Conservation (phyloP, 2,797 vertebrate species). For the Serranus cabrilla region DNA sequence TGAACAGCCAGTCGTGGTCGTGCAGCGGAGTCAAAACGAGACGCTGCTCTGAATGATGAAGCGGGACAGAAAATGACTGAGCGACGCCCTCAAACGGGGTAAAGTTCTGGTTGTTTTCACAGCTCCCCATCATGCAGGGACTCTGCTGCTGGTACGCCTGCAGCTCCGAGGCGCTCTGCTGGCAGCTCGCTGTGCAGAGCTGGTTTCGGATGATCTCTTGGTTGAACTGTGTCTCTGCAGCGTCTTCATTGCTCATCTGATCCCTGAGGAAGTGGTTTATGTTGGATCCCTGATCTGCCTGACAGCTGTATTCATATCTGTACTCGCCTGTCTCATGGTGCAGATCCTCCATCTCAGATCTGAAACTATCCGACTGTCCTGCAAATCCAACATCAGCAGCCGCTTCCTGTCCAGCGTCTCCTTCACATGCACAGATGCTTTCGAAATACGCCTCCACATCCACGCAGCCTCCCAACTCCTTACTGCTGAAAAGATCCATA, state of each 20-base stretch:
- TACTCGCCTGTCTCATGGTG: slow-evolving; percentile 15
- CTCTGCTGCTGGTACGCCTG: slow-evolving; percentile 35
- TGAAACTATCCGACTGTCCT: slow-evolving; percentile 39
- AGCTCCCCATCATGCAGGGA: slow-evolving; percentile 45
- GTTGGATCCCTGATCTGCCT: slow-evolving; percentile 29
- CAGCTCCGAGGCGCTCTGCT: slow-evolving; percentile 30
- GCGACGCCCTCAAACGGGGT: slow-evolving; percentile 82
- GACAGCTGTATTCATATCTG: slow-evolving; percentile 33
- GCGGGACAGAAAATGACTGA: slow-evolving; percentile 80
- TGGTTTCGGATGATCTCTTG: slow-evolving; percentile 33
- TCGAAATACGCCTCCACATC: slow-evolving; percentile 70
- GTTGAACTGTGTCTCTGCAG: slow-evolving; percentile 28
- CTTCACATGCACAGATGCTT: slow-evolving; percentile 57
- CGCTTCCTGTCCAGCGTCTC: slow-evolving; percentile 43
- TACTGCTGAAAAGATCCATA: slow-evolving; percentile 67
- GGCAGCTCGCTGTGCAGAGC: slow-evolving; percentile 14
- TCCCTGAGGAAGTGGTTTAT: slow-evolving; percentile 13
- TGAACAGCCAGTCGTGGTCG: slow-evolving; percentile 84
- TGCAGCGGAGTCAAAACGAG: slow-evolving; percentile 74
- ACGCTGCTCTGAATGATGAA: slow-evolving; percentile 46
- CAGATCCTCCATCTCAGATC: slow-evolving; percentile 26
- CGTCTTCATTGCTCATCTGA: slow-evolving; percentile 20
- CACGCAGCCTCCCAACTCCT: slow-evolving; percentile 48
- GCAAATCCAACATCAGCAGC: slow-evolving; percentile 32
- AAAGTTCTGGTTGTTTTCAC: slow-evolving; percentile 25